Conservation (phyloP, 2,888 invertebrate species). For the Lagria hirta region DNA sequence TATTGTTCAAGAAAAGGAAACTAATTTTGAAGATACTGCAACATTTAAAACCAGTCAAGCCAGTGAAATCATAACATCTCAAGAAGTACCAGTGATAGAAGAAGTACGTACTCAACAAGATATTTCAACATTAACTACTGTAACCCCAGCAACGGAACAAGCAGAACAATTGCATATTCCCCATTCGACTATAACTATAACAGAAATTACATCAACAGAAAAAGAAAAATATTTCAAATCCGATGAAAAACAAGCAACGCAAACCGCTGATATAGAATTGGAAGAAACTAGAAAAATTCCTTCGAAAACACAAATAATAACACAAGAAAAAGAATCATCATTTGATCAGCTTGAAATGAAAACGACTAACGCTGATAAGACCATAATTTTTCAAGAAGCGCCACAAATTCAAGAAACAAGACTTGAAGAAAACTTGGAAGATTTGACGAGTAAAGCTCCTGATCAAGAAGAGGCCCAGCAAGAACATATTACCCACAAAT, state of each 20-base stretch:
- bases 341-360: conserved; percentile 30
- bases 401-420: conserved; percentile 27
- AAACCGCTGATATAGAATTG: conserved; percentile 41
- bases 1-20: conserved; percentile 35
- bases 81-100: conserved; percentile 40
- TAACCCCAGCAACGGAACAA: conserved; percentile 12
- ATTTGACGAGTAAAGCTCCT: conserved; percentile 25
- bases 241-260: conserved; percentile 37
- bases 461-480: conserved; percentile 41
- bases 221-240: conserved; percentile 37
- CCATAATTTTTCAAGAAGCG: conserved; percentile 59
- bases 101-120: conserved; percentile 35
- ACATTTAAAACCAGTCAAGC: conserved; percentile 29
- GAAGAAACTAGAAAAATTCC: conserved; percentile 41
- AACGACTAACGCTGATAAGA: conserved; percentile 57
- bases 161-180: conserved; percentile 15
- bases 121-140: conserved; percentile 25
- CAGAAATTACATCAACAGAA: conserved; percentile 34
- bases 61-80: conserved; percentile 40
- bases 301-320: conserved; percentile 29
- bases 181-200: conserved; percentile 21
- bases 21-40: conserved; percentile 35
- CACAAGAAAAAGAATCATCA: conserved; percentile 21
- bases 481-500: conserved; percentile 44
- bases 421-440: conserved; percentile 27